phyloP scores from a whole-genome alignment of 2,888 invertebrate species.

The Anthophora plumipes region DNA sequence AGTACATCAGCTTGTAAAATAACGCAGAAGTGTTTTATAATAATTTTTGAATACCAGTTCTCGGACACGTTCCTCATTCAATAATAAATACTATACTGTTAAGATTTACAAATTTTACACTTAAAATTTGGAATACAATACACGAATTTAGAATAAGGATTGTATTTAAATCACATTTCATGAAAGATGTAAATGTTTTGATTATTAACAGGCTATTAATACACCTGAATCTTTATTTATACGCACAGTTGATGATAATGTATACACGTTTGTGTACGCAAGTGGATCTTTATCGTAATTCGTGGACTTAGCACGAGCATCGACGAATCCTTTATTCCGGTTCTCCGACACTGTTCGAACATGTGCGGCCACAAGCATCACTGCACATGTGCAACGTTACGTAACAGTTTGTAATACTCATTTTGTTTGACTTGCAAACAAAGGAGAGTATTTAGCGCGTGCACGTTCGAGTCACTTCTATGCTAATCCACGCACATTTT shows the following conservation, averaged over 20 bases:
- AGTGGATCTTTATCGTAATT: conserved; percentile 11
- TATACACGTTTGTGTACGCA: background rate
- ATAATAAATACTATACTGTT: too few relatives aligned
- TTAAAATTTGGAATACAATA: background rate
- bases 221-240: background rate
- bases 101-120: background rate
- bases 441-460: conserved; percentile 62
- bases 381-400: conserved; percentile 66
- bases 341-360: conserved; percentile 23
- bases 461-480: conserved; percentile 37
- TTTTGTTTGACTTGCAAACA: conserved; percentile 59
- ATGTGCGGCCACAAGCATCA: conserved; percentile 39
- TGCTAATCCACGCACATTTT: conserved; percentile 47
- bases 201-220: too few relatives aligned
- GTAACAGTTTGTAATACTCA: conserved; percentile 59
- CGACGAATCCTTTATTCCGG: conserved; percentile 16
- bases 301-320: background rate
- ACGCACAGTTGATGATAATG: background rate
- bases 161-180: too few relatives aligned
- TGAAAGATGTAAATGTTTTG: too few relatives aligned
- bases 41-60: too few relatives aligned
- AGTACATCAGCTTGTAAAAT: too few relatives aligned
- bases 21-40: too few relatives aligned
- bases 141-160: background rate
- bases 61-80: too few relatives aligned